These are phyloP conservation scores for Aleadryas rufinucha DNA, from an alignment of 2,113 vertebrate genomes.

Conservation along the genomic window DNA sequence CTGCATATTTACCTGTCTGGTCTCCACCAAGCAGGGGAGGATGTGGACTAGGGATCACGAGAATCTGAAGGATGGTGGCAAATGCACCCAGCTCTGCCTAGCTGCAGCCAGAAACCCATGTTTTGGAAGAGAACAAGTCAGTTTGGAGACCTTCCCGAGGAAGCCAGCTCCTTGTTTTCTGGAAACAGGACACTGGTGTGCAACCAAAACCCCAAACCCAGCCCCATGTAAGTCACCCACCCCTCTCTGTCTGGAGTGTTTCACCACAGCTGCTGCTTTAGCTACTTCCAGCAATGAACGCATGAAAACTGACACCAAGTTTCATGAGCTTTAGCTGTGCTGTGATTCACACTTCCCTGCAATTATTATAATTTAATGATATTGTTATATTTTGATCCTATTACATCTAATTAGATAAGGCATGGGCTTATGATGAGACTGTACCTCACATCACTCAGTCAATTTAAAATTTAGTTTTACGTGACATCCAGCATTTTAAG, in stretches of 20 bases:
- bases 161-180: neutral
- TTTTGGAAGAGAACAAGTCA: neutral
- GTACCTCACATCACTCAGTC: fast-evolving
- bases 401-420: neutral
- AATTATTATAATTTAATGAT: neutral
- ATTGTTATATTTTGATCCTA: neutral
- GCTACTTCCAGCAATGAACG: neutral
- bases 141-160: neutral
- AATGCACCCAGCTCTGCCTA: neutral
- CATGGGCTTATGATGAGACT: neutral
- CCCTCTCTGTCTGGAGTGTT: neutral
- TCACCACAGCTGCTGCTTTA: neutral
- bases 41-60: fast-evolving
- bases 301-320: neutral
- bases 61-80: neutral
- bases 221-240: neutral
- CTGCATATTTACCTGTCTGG: neutral
- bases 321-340: neutral
- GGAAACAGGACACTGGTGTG: neutral
- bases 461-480: neutral
- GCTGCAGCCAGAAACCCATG: neutral
- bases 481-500: neutral
- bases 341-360: neutral
- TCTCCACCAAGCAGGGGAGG: neutral
- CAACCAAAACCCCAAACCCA: neutral